phyloP scores from a whole-genome alignment of 2,888 invertebrate species.

The Ramazzottius varieornatus region DNA sequence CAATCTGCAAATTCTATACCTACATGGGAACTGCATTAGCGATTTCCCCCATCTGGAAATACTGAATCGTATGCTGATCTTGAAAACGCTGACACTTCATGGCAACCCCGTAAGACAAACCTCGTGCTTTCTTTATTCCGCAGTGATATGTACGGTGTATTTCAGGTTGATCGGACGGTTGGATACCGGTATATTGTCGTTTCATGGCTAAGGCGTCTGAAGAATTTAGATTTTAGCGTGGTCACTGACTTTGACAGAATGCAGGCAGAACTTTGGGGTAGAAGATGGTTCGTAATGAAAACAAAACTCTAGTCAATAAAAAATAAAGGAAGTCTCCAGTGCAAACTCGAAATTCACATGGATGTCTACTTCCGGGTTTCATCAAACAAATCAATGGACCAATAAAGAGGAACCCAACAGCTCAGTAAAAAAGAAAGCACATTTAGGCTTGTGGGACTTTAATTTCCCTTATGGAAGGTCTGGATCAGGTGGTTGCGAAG shows the following conservation, averaged over 20 bases:
- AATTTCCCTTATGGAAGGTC: no score
- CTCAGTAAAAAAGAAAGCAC: no score
- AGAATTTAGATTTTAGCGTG: not conserved
- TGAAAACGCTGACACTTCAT: not conserved
- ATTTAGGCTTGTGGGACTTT: no score
- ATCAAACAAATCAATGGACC: no score
- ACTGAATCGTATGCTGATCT: not conserved
- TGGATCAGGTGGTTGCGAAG: not conserved
- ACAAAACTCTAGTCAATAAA: not conserved
- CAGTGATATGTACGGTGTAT: not conserved
- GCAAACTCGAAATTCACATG: no score
- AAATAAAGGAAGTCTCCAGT: no score
- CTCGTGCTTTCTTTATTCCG: no score
- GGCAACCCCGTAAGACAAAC: not conserved
- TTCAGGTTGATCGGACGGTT: not conserved
- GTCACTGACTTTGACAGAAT: not conserved
- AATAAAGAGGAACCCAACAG: no score
- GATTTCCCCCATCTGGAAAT: constrained; percentile 1
- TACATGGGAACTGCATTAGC: not conserved
- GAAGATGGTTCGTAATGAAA: not conserved
- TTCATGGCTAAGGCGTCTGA: not conserved
- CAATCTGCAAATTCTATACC: not conserved
- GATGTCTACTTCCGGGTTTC: no score
- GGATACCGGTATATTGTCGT: not conserved
- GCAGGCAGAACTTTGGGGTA: not conserved